Evolutionary conservation across 1,140 invertebrate genomes (phyloP).

Genomic region (Pseudobourletiella spinata): DNA sequence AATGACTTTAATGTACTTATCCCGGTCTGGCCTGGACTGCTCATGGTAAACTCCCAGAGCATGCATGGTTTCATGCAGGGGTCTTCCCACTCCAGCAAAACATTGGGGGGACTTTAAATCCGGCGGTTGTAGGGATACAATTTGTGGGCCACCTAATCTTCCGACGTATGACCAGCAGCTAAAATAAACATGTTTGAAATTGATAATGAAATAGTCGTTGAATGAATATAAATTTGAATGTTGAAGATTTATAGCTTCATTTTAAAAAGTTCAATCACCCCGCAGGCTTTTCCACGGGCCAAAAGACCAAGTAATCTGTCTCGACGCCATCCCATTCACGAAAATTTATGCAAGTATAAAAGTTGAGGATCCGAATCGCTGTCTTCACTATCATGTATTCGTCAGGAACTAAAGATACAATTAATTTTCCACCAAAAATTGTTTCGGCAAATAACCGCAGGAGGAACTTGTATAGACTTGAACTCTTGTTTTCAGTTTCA

Average conservation of each 20-base stretch:
- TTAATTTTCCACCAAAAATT: background rate
- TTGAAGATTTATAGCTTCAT: no score
- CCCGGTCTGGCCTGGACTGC: constrained; percentile 50
- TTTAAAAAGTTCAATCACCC: no score
- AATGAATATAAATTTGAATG: no score
- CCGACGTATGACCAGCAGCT: constrained; percentile 58
- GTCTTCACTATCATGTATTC: constrained; percentile 51
- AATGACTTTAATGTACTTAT: constrained; percentile 29
- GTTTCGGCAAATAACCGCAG: no score
- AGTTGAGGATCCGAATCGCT: constrained; percentile 50
- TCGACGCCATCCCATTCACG: constrained; percentile 52
- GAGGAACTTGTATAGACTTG: no score
- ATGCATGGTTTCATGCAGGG: constrained; percentile 56
- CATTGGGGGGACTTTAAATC: constrained; percentile 50
- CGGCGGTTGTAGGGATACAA: constrained; percentile 55
- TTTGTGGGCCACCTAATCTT: constrained; percentile 51
- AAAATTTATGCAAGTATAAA: constrained; percentile 54
- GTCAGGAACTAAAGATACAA: constrained; percentile 43
- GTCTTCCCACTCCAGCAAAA: constrained; percentile 50
- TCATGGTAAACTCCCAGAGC: constrained; percentile 57
- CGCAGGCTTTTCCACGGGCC: constrained; percentile 54
- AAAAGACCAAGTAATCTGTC: constrained; percentile 54
- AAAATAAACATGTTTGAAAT: background rate
- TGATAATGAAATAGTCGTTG: background rate
- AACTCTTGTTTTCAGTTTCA: no score